Conservation (phyloP, 1,140 invertebrate genomes). For the Tribolium castaneum region DNA sequence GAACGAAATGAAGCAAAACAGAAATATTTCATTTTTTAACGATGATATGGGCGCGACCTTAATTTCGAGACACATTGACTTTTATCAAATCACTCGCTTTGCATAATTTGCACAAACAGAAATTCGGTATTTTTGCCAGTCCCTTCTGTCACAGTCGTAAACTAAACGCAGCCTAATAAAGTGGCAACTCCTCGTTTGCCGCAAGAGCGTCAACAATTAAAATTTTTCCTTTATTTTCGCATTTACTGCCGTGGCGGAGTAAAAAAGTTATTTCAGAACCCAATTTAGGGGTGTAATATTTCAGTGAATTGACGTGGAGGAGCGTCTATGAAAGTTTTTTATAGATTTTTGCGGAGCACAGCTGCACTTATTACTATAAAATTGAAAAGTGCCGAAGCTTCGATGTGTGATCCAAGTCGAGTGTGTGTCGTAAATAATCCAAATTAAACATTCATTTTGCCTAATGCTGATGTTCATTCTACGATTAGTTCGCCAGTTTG, state of each 20-base stretch:
- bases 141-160: not conserved
- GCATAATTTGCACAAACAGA: no score
- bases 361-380: no score
- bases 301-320: not conserved
- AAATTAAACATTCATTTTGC: slow-evolving; percentile 21
- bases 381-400: no score
- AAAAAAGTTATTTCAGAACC: not conserved
- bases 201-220: not conserved
- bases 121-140: no score
- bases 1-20: not conserved
- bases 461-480: slow-evolving; percentile 25
- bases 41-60: slow-evolving; percentile 3
- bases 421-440: slow-evolving; percentile 2
- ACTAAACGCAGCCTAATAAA: not conserved
- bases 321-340: not conserved
- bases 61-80: not conserved
- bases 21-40: slow-evolving; percentile 22
- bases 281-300: not conserved
- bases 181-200: not conserved
- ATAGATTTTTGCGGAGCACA: not conserved
- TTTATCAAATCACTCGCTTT: no score
- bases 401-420: not conserved
- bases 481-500: slow-evolving; percentile 4
- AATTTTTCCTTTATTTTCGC: not conserved
- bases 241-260: not conserved